Evolutionary conservation across 2,113 vertebrate species (phyloP), one percentile per base, ranked within the genome.

Genomic region (Hemichromis elongatus): DNA sequence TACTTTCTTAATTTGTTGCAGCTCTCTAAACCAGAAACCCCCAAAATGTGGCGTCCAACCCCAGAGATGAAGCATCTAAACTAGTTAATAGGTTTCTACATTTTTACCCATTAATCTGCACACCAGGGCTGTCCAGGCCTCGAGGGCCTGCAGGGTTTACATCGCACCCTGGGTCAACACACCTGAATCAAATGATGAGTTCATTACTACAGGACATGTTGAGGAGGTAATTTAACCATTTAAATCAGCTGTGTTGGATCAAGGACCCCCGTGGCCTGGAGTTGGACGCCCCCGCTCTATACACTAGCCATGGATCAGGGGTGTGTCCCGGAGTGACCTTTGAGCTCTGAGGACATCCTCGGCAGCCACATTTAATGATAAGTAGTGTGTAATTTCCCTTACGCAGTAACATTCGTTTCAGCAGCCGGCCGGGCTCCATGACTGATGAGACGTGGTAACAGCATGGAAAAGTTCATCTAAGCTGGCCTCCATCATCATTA

Each of bases 401-500:
- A 82, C 70, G 68, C 53, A 5, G 82, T 9, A 33, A 40, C 66
- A 83, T 59, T 59, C 1, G 3, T 73, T 77, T 79, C 70, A 30
- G 10, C 45, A 75, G 45, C 70, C 61, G 1, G 6, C 50, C 4
- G 70, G 35, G 68, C 85, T 83, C 63, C 14, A 7, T 85, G 86
- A 91, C 83, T 84, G 81, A 91, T 89, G 26, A 50, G 73, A 83
- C 70, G 73, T 50, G 63, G 66, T 56, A 83, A 35, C 56, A 61
- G 75, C 21, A 54, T 75, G 87, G 80, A 73, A 89, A 88, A 84
- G 81, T 83, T 87, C 84, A 93, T 88, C 77, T 84, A 90, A 82
- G 79, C 28, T 14, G 53, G 28, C 54, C 80, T 85, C 82, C 82
- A 85, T 93, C 88, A 88, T 86, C 84, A 90, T 94, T 91, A 88